A percentile compares a stretch with the other conserved stretches of the same genome.
phyloP scores from a whole-genome alignment of 2,888 invertebrate genomes.

The Hirtodrosophila trivittata region DNA sequence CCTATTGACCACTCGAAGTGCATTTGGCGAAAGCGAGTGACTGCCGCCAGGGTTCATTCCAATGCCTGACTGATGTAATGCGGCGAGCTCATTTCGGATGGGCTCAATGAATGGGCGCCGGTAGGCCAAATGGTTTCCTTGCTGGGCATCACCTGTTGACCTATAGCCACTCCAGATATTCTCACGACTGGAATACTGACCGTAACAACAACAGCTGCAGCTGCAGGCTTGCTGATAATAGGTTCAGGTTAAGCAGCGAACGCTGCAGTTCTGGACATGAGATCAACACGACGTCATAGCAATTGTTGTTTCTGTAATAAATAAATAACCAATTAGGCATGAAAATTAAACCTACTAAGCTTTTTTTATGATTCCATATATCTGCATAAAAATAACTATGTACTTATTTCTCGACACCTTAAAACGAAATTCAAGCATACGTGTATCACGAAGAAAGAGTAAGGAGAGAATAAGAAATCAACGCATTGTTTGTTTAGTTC shows the following conservation, averaged over 20 bases:
- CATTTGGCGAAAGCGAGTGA: constrained; percentile 91
- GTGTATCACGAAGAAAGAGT: too few species aligned
- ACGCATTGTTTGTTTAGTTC: too few species aligned
- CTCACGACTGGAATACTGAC: constrained; percentile 82
- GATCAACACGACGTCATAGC: constrained; percentile 92
- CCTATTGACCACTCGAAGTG: constrained; percentile 93
- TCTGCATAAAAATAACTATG: too few species aligned
- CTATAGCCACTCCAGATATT: constrained; percentile 83
- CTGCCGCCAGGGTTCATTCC: constrained; percentile 88
- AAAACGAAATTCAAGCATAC: too few species aligned
- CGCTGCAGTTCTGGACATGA: constrained; percentile 87
- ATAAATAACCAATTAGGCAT: too few species aligned
- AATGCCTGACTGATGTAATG: constrained; percentile 86
- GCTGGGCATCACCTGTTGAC: constrained; percentile 76
- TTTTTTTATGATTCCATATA: too few species aligned
- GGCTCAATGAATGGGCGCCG: constrained; percentile 85
- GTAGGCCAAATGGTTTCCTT: constrained; percentile 79
- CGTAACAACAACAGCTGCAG: constrained; percentile 84
- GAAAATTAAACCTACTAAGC: too few species aligned
- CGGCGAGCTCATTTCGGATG: constrained; percentile 85
- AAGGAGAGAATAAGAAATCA: too few species aligned
- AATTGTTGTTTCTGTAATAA: constrained; percentile 98
- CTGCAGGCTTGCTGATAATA: constrained; percentile 83
- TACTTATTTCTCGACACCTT: too few species aligned
- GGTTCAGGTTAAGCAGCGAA: constrained; percentile 83